Percentiles rank a stretch among this genome's conserved stretches.
Conservation (phyloP, 1,140 invertebrate species). For the Papilio glaucus region DNA sequence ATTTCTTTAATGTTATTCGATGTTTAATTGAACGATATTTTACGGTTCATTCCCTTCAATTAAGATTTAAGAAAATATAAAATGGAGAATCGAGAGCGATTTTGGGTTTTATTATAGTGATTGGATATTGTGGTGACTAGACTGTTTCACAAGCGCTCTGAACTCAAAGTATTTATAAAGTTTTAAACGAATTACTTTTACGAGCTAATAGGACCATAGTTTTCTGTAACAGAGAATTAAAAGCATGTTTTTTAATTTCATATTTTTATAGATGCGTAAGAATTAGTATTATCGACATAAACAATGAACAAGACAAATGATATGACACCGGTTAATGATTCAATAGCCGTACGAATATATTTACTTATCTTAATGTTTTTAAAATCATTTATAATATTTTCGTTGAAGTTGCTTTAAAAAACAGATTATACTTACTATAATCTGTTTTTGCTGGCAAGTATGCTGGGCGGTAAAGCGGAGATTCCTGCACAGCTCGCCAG, state of each 20-base stretch:
- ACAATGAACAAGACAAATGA: too few relatives aligned
- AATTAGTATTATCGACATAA: too few relatives aligned
- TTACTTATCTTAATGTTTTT: too few relatives aligned
- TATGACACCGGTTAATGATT: too few relatives aligned
- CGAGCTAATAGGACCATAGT: background rate
- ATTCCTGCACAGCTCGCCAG: too few relatives aligned
- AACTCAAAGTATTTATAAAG: constrained; percentile 12
- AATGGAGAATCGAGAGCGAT: background rate
- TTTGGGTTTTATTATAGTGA: background rate
- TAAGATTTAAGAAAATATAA: constrained; percentile 26
- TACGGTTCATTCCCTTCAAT: constrained; percentile 31
- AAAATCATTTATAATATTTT: too few relatives aligned
- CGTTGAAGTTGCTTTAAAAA: too few relatives aligned
- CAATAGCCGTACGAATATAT: too few relatives aligned
- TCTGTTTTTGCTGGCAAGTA: too few relatives aligned
- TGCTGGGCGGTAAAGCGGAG: too few relatives aligned
- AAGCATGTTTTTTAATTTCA: background rate
- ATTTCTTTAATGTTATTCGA: constrained; percentile 26
- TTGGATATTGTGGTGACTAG: constrained; percentile 12
- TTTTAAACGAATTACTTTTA: background rate
- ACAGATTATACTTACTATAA: too few relatives aligned
- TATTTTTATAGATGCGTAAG: too few relatives aligned
- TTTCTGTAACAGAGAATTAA: background rate
- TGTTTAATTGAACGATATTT: constrained; percentile 34
- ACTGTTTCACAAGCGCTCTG: background rate